A percentile compares a stretch with the other conserved stretches of the same genome.
phyloP scores from a whole-genome alignment of 2,797 vertebrate genomes.

The Enteromius paludinosus region DNA sequence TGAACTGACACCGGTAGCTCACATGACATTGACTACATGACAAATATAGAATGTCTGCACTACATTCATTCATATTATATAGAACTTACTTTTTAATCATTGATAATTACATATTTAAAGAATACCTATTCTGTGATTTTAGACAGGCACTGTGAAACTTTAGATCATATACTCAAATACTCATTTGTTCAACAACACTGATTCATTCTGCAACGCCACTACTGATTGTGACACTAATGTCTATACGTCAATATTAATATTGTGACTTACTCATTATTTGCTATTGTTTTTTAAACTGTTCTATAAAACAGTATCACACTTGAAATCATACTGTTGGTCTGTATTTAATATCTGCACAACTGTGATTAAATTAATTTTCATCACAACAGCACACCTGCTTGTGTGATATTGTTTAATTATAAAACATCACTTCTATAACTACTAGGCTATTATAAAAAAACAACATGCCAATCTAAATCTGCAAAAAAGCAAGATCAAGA shows the following conservation, averaged over 20 bases:
- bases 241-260: background rate
- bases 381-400: background rate
- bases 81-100: background rate
- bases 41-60: background rate
- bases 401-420: background rate
- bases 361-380: background rate
- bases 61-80: background rate
- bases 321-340: background rate
- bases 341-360: background rate
- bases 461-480: background rate
- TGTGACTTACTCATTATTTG: background rate
- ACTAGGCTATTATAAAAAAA: background rate
- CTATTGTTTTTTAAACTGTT: background rate
- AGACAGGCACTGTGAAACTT: background rate
- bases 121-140: background rate
- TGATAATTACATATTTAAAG: background rate
- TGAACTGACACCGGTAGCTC: background rate
- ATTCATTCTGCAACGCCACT: background rate
- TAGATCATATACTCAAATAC: background rate
- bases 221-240: background rate
- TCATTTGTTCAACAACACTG: background rate
- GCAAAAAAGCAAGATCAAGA: background rate
- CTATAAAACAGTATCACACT: background rate
- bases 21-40: background rate
- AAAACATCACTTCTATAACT: background rate